Percentiles rank a stretch among this genome's conserved stretches.
phyloP scores from a whole-genome alignment of 2,797 vertebrate species.

The Diplodus sargus region DNA sequence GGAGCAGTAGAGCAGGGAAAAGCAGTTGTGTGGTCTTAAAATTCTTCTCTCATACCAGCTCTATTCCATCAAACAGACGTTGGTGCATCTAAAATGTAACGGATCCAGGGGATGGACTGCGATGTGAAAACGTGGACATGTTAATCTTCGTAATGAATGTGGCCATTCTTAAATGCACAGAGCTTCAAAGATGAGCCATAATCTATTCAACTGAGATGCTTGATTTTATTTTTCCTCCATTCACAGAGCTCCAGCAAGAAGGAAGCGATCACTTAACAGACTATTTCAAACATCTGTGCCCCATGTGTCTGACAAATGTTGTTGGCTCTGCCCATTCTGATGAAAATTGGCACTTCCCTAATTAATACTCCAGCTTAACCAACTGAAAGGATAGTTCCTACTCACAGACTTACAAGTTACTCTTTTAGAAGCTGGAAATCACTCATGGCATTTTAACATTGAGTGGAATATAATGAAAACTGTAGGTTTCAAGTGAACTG shows the following conservation, averaged over 20 bases:
- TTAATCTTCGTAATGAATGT: slow-evolving; percentile 28
- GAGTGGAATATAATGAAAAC: background rate
- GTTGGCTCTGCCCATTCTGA: slow-evolving; percentile 35
- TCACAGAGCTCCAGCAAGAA: slow-evolving; percentile 21
- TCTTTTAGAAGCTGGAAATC: slow-evolving; percentile 21
- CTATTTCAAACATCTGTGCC: slow-evolving; percentile 35
- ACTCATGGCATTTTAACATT: background rate
- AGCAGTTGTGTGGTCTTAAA: slow-evolving; percentile 18
- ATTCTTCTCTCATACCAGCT: slow-evolving; percentile 34
- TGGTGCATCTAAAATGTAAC: slow-evolving; percentile 22
- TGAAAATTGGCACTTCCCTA: slow-evolving; percentile 45
- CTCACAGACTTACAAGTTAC: slow-evolving; percentile 15
- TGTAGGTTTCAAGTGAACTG: slow-evolving; percentile 7
- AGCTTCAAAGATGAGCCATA: background rate
- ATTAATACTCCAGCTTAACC: slow-evolving; percentile 36
- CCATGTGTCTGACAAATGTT: slow-evolving; percentile 40
- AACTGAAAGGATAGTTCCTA: slow-evolving; percentile 29
- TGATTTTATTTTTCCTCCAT: slow-evolving; percentile 14
- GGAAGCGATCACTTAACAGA: slow-evolving; percentile 31
- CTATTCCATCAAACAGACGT: slow-evolving; percentile 44
- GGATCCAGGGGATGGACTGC: slow-evolving; percentile 6
- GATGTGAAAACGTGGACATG: slow-evolving; percentile 27
- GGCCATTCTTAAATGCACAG: slow-evolving; percentile 20
- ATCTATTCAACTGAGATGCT: background rate
- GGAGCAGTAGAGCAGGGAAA: slow-evolving; percentile 21